Conservation (phyloP, 1,140 invertebrate species). For the Hesperophylax magnus region DNA sequence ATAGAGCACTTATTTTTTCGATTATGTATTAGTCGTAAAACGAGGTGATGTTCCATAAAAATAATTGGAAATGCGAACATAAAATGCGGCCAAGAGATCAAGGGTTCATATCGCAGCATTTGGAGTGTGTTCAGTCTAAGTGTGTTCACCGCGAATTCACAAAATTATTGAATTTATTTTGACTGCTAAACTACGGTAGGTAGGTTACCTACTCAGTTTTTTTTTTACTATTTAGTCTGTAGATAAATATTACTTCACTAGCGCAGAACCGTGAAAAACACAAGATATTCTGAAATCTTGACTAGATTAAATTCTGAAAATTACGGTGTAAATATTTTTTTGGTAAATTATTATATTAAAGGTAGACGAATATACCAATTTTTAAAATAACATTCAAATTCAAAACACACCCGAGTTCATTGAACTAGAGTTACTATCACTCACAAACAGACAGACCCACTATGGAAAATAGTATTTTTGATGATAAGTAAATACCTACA, state of each 20-base stretch:
- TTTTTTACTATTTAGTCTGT: no score
- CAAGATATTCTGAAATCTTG: not conserved
- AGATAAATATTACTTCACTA: no score
- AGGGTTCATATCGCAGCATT: not conserved
- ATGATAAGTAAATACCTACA: not conserved
- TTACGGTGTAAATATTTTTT: not conserved
- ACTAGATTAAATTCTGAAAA: not conserved
- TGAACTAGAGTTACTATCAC: no score
- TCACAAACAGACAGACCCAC: not conserved
- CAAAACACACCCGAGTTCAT: no score
- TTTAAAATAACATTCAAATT: no score
- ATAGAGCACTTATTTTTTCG: no score
- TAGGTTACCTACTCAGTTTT: not conserved
- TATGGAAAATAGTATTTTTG: not conserved
- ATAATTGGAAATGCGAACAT: conserved; percentile 24
- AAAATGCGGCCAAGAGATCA: conserved; percentile 1
- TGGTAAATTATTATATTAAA: not conserved
- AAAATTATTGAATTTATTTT: not conserved
- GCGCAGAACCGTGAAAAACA: not conserved
- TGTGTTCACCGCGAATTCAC: not conserved
- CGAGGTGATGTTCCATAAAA: conserved; percentile 1
- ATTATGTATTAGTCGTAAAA: conserved; percentile 12
- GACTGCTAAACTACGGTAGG: not conserved
- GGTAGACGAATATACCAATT: not conserved
- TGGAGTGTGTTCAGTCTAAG: not conserved